phyloP scores from a whole-genome alignment of 2,113 vertebrate genomes.

The Pluvianellus socialis region DNA sequence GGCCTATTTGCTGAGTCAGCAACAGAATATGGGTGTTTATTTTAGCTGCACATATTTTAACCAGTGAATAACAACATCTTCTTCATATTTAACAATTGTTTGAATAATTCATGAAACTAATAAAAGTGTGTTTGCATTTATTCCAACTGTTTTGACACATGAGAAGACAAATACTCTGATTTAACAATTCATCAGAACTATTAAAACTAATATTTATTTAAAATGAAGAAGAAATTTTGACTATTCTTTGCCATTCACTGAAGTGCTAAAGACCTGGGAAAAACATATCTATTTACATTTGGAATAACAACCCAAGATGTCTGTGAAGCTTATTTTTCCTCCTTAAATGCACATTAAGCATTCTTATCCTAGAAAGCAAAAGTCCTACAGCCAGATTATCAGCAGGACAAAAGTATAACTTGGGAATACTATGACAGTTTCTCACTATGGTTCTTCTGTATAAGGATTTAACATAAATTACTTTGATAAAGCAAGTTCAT shows the following conservation, averaged over 20 bases:
- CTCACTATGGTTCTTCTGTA: not conserved
- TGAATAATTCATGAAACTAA: conserved; percentile 1
- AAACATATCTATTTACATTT: not conserved
- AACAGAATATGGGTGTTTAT: not conserved
- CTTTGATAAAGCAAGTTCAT: not conserved
- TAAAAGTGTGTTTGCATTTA: not conserved
- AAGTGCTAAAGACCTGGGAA: not conserved
- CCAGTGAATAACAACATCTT: not conserved
- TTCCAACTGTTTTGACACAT: conserved; percentile 8
- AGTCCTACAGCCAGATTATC: not conserved
- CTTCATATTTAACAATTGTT: not conserved
- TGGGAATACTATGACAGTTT: not conserved
- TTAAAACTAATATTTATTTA: conserved; percentile 36
- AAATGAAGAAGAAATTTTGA: not conserved
- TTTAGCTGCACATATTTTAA: conserved; percentile 5
- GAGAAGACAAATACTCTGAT: not conserved
- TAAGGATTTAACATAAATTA: not conserved
- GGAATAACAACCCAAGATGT: not conserved
- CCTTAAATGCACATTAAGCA: not conserved
- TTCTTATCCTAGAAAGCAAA: not conserved
- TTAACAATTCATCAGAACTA: not conserved
- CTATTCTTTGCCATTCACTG: not conserved
- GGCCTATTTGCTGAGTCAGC: not conserved
- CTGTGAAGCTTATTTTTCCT: not conserved
- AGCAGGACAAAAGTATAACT: not conserved